Base-by-base conservation (phyloP, 2,888 invertebrate genomes). In the Choreutis nemorana region DNA sequence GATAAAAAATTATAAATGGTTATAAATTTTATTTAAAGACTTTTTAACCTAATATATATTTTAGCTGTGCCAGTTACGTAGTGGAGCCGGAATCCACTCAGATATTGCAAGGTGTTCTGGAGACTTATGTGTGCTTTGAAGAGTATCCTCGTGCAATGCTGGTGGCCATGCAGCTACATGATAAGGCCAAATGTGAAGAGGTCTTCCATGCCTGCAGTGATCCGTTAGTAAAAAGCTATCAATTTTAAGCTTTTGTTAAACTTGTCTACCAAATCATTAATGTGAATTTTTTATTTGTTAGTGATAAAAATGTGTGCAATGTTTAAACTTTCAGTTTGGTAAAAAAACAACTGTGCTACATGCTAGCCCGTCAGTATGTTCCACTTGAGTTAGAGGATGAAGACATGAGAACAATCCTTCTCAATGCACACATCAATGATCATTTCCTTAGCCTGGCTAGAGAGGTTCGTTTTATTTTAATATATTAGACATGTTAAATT, bases 271-370 rank as follows among this genome's bases (percentile, higher is more conserved):
- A 20, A 14, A 27, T 28, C 26, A 29, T 22, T 8, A 23, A 20
- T 29, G 8, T 10, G 8, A 23, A 14, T 25, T 29, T 31, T 20
- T 29, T 39, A 36, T 32, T 42, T n/a, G n/a, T n/a, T n/a, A n/a
- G n/a, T n/a, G n/a, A n/a, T n/a, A n/a, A n/a, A n/a, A n/a, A n/a
- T n/a, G n/a, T n/a, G n/a, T n/a, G n/a, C n/a, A n/a, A n/a, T n/a
- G n/a, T n/a, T n/a, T n/a, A n/a, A n/a, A n/a, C 35, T 71, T 79
- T 18, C 57, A 93, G 92, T 31, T 82, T 89, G 12, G 75, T 92
- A 30, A 88, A 94, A 57, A 97, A 94, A 60, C 99, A 99, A 61
- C 73, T 99, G 55, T 97, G 98, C 8, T 97, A 94, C 59, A 94
- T 99, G 87, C 81, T 97, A 31, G 97, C 95, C 0, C 84, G 98